Base-by-base conservation (phyloP, 1,140 invertebrate species). In the Triops cancriformis region DNA sequence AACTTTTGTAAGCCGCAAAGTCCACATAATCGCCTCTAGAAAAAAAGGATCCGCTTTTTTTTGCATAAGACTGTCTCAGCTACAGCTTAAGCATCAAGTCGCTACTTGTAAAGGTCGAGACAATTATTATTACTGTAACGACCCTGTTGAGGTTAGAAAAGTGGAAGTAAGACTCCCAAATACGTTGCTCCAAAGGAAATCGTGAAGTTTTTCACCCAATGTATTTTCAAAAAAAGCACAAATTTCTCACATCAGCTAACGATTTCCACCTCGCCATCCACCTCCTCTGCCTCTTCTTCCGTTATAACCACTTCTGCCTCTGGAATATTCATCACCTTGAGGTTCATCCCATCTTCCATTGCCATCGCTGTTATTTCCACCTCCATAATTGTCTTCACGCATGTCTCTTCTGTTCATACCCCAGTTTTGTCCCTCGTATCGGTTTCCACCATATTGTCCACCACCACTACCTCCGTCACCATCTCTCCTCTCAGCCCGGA, bases 211-310 rank as follows among this genome's bases (percentile, higher is more conserved):
- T 37, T 7, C n/a, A 64, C 18, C 14, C 18, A 18, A 64, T 64
- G 51, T 64, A 64, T 64, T 64, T 64, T 64, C 51, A 64, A 64
- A 64, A 37, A 64, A 64, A 64, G 51, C 51, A 64, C 51, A 64
- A 23, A 6, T 64, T 18, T 18, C 23, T 23, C 18, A n/a, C 14
- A 18, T 23, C 23, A 64, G 23, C 51, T 64, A 64, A 23, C 51
- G 51, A 18, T 64, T 64, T 23, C 51, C 51, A 64, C 51, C 51
- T 64, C 51, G 51, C 51, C 51, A 64, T 23, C 51, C 51, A n/a
- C 51, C 51, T 64, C 51, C 51, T 64, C 31, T 7, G 14, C 51
- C 51, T 64, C 51, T 23, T 64, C 51, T 64, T 64, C 51, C 51
- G 51, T 64, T 64, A 64, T n/a, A 64, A 64, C 51, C 51, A n/a